Evolutionary conservation across 2,113 vertebrate genomes (phyloP).

Genomic region (Saccopteryx bilineata): DNA sequence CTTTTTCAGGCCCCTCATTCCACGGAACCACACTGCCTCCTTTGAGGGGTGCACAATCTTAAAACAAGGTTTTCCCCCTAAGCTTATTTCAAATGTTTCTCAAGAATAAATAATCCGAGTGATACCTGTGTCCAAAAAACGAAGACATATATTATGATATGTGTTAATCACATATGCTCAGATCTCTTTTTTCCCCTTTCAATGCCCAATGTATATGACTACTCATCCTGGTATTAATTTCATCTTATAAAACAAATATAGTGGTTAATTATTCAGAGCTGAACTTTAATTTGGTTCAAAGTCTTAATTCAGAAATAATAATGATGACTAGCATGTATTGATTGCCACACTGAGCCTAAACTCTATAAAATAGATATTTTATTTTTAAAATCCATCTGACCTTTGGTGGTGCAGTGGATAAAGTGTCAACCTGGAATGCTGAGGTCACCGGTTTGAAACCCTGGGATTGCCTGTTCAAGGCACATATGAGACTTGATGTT

Average conservation of each 20-base stretch:
- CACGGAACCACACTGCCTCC: background rate
- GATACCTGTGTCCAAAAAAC: background rate
- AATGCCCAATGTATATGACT: background rate
- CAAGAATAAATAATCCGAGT: background rate
- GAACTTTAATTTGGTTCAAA: background rate
- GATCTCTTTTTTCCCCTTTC: background rate
- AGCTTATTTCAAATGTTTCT: conserved; percentile 22
- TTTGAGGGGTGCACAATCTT: background rate
- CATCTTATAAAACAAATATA: background rate
- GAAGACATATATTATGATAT: background rate
- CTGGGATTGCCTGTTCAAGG: no score
- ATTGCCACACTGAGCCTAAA: background rate
- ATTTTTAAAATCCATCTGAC: background rate
- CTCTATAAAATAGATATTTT: background rate
- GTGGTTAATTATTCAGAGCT: conserved; percentile 17
- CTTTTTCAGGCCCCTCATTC: background rate
- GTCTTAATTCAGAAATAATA: conserved; percentile 43
- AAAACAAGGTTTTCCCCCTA: background rate
- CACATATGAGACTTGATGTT: no score
- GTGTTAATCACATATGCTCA: background rate
- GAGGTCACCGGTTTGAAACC: no score
- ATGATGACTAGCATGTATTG: background rate
- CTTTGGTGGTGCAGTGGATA: no score
- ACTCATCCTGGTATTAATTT: background rate
- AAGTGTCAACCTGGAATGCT: no score